Conservation (phyloP, 2,113 vertebrate genomes). For the Corythornis madagascariensis region DNA sequence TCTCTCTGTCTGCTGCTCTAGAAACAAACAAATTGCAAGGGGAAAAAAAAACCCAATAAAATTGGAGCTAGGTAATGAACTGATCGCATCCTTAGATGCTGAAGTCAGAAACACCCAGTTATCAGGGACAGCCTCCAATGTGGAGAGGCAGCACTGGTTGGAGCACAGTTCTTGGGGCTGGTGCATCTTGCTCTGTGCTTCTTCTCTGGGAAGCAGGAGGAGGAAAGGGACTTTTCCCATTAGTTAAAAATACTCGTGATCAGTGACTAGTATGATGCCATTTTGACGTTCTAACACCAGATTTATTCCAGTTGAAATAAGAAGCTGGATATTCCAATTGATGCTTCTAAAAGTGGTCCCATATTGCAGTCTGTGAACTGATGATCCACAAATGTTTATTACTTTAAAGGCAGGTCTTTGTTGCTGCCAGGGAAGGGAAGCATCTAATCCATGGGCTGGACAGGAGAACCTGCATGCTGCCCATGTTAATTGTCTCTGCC, state of each 20-base stretch:
- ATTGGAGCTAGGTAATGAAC: constrained; percentile 42
- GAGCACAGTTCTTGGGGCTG: neutral
- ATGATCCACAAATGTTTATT: neutral
- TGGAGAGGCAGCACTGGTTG: neutral
- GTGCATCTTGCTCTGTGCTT: neutral
- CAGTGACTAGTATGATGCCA: neutral
- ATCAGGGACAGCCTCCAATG: neutral
- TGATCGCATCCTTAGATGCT: constrained; percentile 47
- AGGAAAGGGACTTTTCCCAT: neutral
- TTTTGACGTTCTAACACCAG: neutral
- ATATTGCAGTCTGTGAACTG: neutral
- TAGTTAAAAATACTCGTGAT: neutral
- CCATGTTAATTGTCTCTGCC: neutral
- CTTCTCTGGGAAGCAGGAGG: neutral
- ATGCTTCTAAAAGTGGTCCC: neutral
- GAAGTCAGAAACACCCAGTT: constrained; percentile 43
- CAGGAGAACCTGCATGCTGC: neutral
- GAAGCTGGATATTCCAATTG: neutral
- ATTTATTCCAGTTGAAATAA: neutral
- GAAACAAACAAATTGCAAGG: constrained; percentile 65
- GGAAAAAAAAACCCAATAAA: neutral
- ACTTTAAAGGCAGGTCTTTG: neutral
- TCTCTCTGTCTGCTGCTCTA: constrained; percentile 61
- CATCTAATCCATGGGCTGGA: neutral
- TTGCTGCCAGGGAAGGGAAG: neutral